A percentile compares a stretch with the other conserved stretches of the same genome.
These are phyloP conservation scores for Nothobranchius kuhntae DNA, from an alignment of 2,113 vertebrate genomes.

Conservation along the genomic window DNA sequence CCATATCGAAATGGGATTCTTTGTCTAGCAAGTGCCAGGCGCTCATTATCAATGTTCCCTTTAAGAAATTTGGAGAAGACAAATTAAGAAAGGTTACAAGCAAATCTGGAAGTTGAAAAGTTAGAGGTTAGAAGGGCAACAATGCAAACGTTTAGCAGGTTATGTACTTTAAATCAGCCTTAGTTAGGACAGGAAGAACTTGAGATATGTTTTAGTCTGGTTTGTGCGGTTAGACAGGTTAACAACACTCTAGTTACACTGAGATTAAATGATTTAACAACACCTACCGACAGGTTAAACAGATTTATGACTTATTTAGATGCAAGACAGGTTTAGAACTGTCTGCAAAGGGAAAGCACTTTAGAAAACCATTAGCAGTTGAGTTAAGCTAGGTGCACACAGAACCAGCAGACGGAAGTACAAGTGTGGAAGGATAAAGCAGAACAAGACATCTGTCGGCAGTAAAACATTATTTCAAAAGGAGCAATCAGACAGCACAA, in stretches of 20 bases:
- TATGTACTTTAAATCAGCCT: constrained; percentile 77
- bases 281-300: constrained; percentile 69
- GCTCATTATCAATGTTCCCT: constrained; percentile 98
- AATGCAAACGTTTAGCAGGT: constrained; percentile 80
- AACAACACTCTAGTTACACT: constrained; percentile 75
- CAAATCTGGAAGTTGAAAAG: constrained; percentile 84
- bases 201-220: constrained; percentile 66
- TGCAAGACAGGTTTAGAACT: constrained; percentile 42
- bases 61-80: constrained; percentile 93
- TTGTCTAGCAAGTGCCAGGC: constrained; percentile 99
- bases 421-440: constrained; percentile 24
- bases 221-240: constrained; percentile 73
- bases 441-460: constrained; percentile 36
- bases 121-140: constrained; percentile 84
- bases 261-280: constrained; percentile 68
- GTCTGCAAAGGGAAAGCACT: constrained; percentile 42
- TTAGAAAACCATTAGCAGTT: constrained; percentile 45
- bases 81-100: constrained; percentile 84
- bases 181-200: constrained; percentile 76
- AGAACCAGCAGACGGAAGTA: constrained; percentile 46
- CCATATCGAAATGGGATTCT: constrained; percentile 98
- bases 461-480: constrained; percentile 48
- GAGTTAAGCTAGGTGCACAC: constrained; percentile 29
- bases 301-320: constrained; percentile 82
- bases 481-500: constrained; percentile 41